A percentile compares a stretch with the other conserved stretches of the same genome.
Conservation (phyloP, 2,888 invertebrate species). For the Antitype chi region DNA sequence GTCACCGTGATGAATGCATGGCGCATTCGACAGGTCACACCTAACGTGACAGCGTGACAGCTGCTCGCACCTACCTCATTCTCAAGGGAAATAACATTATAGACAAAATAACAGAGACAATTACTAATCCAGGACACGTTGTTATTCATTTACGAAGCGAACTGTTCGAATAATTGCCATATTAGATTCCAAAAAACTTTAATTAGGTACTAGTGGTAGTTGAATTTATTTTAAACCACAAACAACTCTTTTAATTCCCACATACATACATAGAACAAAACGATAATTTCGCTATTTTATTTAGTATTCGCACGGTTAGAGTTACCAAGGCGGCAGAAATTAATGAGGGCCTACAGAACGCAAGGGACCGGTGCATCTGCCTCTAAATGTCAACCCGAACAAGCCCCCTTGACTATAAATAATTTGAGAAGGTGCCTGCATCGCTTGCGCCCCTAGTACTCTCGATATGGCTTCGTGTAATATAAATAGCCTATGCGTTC, state of each 20-base stretch:
- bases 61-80: constrained; percentile 41
- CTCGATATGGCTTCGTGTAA: constrained; percentile 83
- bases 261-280: constrained; percentile 35
- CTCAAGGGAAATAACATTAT: constrained; percentile 51
- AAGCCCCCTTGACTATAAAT: constrained; percentile 84
- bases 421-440: constrained; percentile 83
- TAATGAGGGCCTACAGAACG: constrained; percentile 80
- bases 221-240: constrained; percentile 17
- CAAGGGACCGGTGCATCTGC: constrained; percentile 80
- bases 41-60: constrained; percentile 54
- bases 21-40: constrained; percentile 58
- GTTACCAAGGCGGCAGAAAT: constrained; percentile 83
- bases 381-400: constrained; percentile 86
- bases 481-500: constrained; percentile 82
- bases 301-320: constrained; percentile 70
- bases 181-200: constrained; percentile 36
- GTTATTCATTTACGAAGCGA: constrained; percentile 1
- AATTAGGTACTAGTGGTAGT: not conserved
- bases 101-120: constrained; percentile 21
- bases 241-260: constrained; percentile 37
- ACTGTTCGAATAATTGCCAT: constrained; percentile 18
- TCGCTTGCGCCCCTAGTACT: constrained; percentile 77
- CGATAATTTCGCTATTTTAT: constrained; percentile 65
- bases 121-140: constrained; percentile 24
- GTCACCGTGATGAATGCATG: constrained; percentile 46